Evolutionary conservation across 2,113 vertebrate species (phyloP).

Genomic region (Paracanthobrama guichenoti): DNA sequence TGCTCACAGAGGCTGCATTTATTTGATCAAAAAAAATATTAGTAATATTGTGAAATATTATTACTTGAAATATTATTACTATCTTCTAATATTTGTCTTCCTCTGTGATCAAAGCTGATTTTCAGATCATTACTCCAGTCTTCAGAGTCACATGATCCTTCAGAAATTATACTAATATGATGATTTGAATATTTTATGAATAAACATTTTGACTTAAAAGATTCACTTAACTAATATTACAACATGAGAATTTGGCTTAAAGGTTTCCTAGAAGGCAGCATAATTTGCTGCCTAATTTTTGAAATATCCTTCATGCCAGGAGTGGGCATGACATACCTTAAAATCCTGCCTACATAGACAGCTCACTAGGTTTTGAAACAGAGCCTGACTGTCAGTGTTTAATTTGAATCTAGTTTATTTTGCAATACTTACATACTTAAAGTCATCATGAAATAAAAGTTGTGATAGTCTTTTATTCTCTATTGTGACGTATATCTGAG

Average conservation of each 20-base stretch:
- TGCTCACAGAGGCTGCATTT: not conserved
- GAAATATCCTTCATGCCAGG: not conserved
- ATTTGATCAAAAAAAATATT: not conserved
- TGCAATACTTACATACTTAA: not conserved
- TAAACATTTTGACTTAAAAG: too few species aligned
- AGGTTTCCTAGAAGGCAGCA: not conserved
- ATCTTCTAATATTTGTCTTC: not conserved
- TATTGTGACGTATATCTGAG: too few species aligned
- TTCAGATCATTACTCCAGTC: not conserved
- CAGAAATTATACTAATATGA: not conserved
- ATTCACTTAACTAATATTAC: too few species aligned
- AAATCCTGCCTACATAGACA: not conserved
- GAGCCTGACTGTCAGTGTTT: not conserved
- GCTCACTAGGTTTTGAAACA: not conserved
- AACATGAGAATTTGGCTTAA: not conserved
- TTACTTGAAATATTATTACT: not conserved
- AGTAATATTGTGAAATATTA: not conserved
- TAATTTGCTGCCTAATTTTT: not conserved
- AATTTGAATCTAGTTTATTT: not conserved
- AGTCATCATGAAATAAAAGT: too few species aligned
- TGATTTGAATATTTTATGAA: not conserved
- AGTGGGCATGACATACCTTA: not conserved
- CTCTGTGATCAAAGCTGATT: not conserved
- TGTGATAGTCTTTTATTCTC: too few species aligned
- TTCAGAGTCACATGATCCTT: not conserved